Base-by-base conservation (phyloP, 2,113 vertebrate species). In the Centropristis striata region DNA sequence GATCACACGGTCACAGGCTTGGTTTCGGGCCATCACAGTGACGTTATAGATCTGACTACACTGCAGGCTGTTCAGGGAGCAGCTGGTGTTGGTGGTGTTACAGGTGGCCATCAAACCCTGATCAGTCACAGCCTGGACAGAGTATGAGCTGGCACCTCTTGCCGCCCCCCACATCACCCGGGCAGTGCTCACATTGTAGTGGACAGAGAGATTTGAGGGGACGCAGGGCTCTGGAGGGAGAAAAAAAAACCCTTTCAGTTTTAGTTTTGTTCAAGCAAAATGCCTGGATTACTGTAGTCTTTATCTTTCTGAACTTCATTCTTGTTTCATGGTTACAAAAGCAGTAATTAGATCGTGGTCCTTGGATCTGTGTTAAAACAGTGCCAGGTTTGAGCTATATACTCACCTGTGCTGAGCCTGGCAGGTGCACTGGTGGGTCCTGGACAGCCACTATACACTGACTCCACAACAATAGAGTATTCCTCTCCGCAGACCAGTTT, bases 31-130 rank as follows among this genome's bases (percentile, higher is more conserved):
- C 0, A 41, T 81, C 51, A 94, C 90, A 0, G 87, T 91, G 39
- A 95, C 25, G 42, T 91, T 94, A 85, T 95, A 95, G 11, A 75
- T 69, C 12, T 83, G 83, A 69, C 92, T 79, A 39, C 95, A 95
- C 44, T 69, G 64, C 50, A 95, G 69, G 27, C 46, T 69, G 0
- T 41, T 59, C 36, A 95, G 70, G 44, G 20, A 66, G 74, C 94
- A 95, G 71, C 46, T 65, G 51, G 80, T 93, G 64, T 61, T 39
- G 46, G 32, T 83, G 84, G 65, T 92, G 73, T 75, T 80, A 36
- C 94, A 90, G 58, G 60, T 81, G 39, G 49, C 42, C 0, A 2
- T 50, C 5, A 64, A 44, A 57, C 88, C 91, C 49, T 89, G 67
- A 11, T 51, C 20, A 23, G 88, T 86, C 57, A 82, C 80, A 36